These are phyloP conservation scores for Ylistrum balloti DNA, from an alignment of 1,140 invertebrate species.

Conservation along the genomic window DNA sequence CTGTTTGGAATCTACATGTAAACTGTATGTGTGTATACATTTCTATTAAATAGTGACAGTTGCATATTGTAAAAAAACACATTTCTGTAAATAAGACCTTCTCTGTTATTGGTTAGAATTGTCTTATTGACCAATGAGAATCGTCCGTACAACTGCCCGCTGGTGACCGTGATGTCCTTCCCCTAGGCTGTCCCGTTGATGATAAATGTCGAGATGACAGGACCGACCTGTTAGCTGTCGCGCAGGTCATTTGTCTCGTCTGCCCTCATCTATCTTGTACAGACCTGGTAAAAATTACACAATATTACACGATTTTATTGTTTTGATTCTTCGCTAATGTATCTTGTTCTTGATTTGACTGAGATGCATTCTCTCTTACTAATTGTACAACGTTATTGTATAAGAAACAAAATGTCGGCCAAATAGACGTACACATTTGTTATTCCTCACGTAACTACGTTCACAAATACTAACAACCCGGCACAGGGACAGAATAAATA, in stretches of 20 bases:
- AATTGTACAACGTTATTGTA: too few relatives aligned
- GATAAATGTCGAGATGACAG: background rate
- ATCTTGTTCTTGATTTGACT: too few relatives aligned
- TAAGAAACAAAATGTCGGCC: too few relatives aligned
- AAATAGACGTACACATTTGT: too few relatives aligned
- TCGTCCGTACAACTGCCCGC: background rate
- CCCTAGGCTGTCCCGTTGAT: background rate
- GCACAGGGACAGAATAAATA: too few relatives aligned
- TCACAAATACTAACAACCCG: too few relatives aligned
- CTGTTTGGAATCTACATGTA: background rate
- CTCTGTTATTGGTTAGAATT: background rate
- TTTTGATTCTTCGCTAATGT: too few relatives aligned
- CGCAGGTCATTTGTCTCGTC: background rate
- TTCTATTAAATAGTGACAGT: background rate
- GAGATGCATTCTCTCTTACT: too few relatives aligned
- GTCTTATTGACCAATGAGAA: background rate
- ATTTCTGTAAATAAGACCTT: background rate
- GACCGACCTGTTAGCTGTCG: background rate
- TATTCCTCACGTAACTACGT: too few relatives aligned
- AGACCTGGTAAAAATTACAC: background rate
- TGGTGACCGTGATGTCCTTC: conserved; percentile 12
- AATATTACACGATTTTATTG: background rate
- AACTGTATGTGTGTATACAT: background rate
- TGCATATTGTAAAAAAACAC: background rate
- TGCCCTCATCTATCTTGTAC: background rate